Evolutionary conservation across 1,140 invertebrate genomes (phyloP), one percentile per base, ranked within the genome.

Genomic region (Papilio xuthus): DNA sequence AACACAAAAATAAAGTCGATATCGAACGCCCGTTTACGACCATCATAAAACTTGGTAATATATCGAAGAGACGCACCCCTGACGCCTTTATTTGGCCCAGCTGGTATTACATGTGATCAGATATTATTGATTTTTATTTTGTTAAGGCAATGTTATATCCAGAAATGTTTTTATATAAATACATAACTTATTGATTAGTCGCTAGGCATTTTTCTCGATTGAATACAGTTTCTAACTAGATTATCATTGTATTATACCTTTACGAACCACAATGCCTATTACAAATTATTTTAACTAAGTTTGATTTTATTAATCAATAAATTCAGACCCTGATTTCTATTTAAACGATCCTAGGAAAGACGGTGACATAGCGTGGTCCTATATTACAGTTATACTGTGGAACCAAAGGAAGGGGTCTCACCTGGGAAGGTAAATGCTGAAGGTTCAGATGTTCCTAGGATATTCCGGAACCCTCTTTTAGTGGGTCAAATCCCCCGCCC

Each of bases 81-180:
- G 23, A 73, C 42, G 42, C 42, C 71, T 42, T 73, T 73, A 47
- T 73, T 73, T 73, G 71, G 71, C 71, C 23, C 71, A 73, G 20
- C 71, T 73, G 71, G 71, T 47, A 50, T 73, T 50, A 47, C 71
- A 73, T 41, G n/a, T 73, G 71, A 73, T 73, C 71, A 73, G 41
- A 42, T 73, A 73, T 72, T 72, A 72, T 73, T 44, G 71, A 20
- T 73, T 73, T n/a, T 73, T 47, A 73, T 73, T 73, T 73, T 73
- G 71, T 73, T 47, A 26, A 47, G n/a, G 70, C 37, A 37, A 42
- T 13, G 70, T 20, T 72, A 72, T 73, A 50, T 73, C 37, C 42
- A 3, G n/a, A 15, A 72, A 67, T 8, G 0, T 56, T 56, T 6
- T 56, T 20, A 23, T 28, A 12, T 67, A 15, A 28, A 23, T 63